Conservation (phyloP, 1,140 invertebrate genomes). For the Pentalonia nigronervosa region DNA sequence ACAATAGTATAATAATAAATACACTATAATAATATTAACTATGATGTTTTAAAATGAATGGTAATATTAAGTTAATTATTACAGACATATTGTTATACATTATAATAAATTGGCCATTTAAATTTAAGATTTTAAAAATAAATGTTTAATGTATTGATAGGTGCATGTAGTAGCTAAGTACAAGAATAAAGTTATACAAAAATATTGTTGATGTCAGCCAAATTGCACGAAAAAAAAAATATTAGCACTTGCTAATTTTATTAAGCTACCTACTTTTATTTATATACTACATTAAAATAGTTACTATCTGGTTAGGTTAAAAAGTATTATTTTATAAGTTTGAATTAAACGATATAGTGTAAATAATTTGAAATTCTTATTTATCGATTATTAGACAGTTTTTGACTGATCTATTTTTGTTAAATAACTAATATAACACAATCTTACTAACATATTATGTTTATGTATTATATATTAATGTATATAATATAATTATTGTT, state of each 20-base stretch:
- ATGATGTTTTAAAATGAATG: background rate
- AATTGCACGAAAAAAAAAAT: background rate
- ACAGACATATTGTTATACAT: background rate
- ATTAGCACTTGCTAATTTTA: background rate
- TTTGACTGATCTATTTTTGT: background rate
- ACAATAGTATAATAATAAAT: background rate
- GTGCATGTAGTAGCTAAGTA: background rate
- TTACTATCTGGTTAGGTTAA: background rate
- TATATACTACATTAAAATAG: background rate
- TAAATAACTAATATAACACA: background rate
- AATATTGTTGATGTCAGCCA: background rate
- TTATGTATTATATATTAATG: background rate
- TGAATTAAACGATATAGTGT: background rate
- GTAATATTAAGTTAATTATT: background rate
- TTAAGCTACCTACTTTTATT: background rate
- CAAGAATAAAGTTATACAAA: background rate
- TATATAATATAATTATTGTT: background rate
- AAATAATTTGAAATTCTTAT: background rate
- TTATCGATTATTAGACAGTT: background rate
- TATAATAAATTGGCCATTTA: background rate
- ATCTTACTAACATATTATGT: background rate
- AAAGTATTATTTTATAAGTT: background rate
- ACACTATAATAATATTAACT: background rate
- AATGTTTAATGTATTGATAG: background rate
- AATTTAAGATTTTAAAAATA: background rate